Base-by-base conservation (phyloP, 2,113 vertebrate species). In the Petroica traversi region DNA sequence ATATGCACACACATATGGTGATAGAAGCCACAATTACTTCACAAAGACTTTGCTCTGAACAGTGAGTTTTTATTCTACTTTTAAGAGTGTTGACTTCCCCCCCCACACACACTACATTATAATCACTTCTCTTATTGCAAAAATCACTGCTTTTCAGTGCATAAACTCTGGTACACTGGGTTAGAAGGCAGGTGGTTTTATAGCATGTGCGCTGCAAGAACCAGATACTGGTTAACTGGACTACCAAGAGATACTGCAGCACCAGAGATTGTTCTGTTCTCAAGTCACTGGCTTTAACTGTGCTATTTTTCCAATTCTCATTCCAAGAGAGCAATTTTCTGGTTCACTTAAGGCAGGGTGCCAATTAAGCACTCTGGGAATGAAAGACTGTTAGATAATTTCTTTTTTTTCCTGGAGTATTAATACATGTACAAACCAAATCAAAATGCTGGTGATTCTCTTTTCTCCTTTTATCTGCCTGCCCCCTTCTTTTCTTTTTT, bases 311-410 rank as follows among this genome's bases (percentile, higher is more conserved):
- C 66, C 48, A 52, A 0, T 40, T 62, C 54, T 66, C 73, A 54
- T 48, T 95, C 91, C 45, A 95, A 19, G 10, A 9, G 8, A 28
- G 48, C 43, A 14, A 94, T 94, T 91, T 40, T 95, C 45, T 87
- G 36, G 80, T 92, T 97, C 62, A 89, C 79, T 88, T 93, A 66
- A 73, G 64, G 81, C 58, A 97, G 79, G n/a, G 81, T 95, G 64
- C 97, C 95, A 59, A 83, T 51, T 14, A 92, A 55, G 43, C 93
- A 97, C 1, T 64, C 97, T 96, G 76, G 71, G 43, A 71, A 67
- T 29, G 41, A 22, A 74, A 38, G 31, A 71, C 26, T 19, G 86
- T 83, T 97, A 88, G 97, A 82, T 83, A 79, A 52, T 11, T 34
- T 57, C n/a, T 49, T 64, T 69, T 59, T 54, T 64, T 24, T 8